Percentiles rank a stretch among this genome's conserved stretches.
Conservation (phyloP, 2,888 invertebrate species). For the Latrodectus elegans region DNA sequence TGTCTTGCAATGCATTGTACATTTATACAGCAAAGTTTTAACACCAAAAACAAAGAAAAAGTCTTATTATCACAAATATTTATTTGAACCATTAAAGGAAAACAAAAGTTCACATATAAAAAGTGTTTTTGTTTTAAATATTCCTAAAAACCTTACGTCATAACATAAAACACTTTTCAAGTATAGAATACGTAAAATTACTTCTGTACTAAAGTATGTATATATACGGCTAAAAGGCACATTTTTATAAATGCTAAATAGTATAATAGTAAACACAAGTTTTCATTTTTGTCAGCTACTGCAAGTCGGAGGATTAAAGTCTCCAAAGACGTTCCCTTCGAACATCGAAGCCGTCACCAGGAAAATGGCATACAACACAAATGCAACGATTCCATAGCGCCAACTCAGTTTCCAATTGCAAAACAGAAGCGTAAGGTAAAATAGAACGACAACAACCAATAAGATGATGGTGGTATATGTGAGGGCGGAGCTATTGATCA, state of each 20-base stretch:
- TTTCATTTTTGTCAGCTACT: slow-evolving; percentile 72
- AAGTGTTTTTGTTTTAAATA: too few relatives aligned
- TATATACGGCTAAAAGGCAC: too few relatives aligned
- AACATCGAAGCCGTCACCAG: slow-evolving; percentile 85
- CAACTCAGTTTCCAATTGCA: slow-evolving; percentile 81
- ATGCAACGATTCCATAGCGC: slow-evolving; percentile 81
- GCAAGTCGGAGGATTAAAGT: slow-evolving; percentile 88
- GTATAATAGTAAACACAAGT: background rate
- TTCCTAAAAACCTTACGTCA: too few relatives aligned
- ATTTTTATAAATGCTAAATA: background rate
- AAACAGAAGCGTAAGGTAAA: slow-evolving; percentile 82
- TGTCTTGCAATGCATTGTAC: too few relatives aligned
- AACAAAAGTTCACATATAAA: too few relatives aligned
- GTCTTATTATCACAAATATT: too few relatives aligned
- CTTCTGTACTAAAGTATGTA: too few relatives aligned
- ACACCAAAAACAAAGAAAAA: too few relatives aligned
- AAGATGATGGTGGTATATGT: slow-evolving; percentile 88
- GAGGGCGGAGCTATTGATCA: slow-evolving; percentile 86
- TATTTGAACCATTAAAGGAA: too few relatives aligned
- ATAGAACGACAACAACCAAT: slow-evolving; percentile 82
- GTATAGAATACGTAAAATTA: too few relatives aligned
- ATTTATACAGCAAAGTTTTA: too few relatives aligned
- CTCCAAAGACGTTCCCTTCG: slow-evolving; percentile 90
- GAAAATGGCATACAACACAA: slow-evolving; percentile 82
- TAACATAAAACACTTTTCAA: too few relatives aligned